phyloP scores from a whole-genome alignment of 2,113 vertebrate genomes.

The Vireo altiloquus region DNA sequence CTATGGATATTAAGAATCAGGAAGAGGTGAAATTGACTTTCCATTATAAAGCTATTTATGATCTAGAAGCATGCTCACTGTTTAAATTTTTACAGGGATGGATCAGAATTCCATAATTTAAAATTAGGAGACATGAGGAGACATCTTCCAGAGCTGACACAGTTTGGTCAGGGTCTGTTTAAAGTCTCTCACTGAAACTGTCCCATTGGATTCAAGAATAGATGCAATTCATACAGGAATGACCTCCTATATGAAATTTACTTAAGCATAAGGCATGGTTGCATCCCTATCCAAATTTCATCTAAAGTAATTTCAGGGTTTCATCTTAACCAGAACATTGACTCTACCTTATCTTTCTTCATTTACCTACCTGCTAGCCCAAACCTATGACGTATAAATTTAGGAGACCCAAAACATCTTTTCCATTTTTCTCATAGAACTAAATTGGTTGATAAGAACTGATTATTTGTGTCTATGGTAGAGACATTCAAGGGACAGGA shows the following conservation, averaged over 20 bases:
- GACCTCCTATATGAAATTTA: not conserved
- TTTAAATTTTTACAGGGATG: not conserved
- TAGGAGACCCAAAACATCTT: not conserved
- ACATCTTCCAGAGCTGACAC: not conserved
- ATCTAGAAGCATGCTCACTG: not conserved
- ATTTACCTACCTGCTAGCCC: not conserved
- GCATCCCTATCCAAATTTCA: not conserved
- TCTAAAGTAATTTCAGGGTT: not conserved
- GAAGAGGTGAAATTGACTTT: not conserved
- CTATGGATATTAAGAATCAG: not conserved
- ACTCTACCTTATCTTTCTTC: not conserved
- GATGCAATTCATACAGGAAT: not conserved
- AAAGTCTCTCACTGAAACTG: not conserved
- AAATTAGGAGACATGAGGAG: not conserved
- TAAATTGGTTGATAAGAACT: not conserved
- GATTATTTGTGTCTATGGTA: not conserved
- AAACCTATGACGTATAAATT: not conserved
- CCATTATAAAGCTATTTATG: not conserved
- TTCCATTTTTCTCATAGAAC: not conserved
- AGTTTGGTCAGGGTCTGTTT: not conserved
- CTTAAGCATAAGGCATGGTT: not conserved
- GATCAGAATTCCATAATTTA: not conserved
- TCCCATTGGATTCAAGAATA: not conserved
- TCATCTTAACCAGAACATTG: not conserved
- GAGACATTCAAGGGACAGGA: not conserved